Percentiles rank a stretch among this genome's conserved stretches.
Evolutionary conservation across 2,113 vertebrate genomes (phyloP).

Genomic region (Zootoca vivipara): DNA sequence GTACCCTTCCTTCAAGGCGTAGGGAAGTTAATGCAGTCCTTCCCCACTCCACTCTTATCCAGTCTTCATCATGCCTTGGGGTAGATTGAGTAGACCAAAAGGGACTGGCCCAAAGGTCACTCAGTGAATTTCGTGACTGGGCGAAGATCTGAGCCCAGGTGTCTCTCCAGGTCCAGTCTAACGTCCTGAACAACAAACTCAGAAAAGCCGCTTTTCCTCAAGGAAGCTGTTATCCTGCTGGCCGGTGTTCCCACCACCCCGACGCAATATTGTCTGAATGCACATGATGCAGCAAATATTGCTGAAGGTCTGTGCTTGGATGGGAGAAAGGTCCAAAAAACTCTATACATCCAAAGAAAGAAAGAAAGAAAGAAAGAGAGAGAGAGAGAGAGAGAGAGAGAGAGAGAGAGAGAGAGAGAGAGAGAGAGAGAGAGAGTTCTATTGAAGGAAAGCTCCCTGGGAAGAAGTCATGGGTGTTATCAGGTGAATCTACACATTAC

Average conservation of each 20-base stretch:
- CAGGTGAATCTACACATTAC: too few relatives aligned
- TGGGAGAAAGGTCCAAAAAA: too few relatives aligned
- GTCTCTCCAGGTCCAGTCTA: not conserved
- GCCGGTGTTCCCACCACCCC: too few relatives aligned
- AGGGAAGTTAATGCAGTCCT: not conserved
- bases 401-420: too few relatives aligned
- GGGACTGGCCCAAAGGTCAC: not conserved
- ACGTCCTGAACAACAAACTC: not conserved
- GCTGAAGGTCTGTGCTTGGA: not conserved
- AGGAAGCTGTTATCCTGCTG: not conserved
- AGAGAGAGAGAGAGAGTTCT: not conserved
- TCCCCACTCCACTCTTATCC: not conserved
- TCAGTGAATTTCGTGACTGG: not conserved
- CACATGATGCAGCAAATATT: not conserved
- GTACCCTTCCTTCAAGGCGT: not conserved
- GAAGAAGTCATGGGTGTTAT: too few relatives aligned
- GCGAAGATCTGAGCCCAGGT: not conserved
- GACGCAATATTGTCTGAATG: not conserved
- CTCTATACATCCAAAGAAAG: too few relatives aligned
- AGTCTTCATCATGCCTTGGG: not conserved
- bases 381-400: too few relatives aligned
- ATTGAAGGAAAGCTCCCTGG: not conserved
- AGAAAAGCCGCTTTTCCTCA: not conserved
- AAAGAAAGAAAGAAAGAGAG: too few relatives aligned
- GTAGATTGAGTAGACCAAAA: not conserved